Percentiles rank a stretch among this genome's conserved stretches.
Conservation (phyloP, 2,888 invertebrate species). For the Eupithecia centaureata region DNA sequence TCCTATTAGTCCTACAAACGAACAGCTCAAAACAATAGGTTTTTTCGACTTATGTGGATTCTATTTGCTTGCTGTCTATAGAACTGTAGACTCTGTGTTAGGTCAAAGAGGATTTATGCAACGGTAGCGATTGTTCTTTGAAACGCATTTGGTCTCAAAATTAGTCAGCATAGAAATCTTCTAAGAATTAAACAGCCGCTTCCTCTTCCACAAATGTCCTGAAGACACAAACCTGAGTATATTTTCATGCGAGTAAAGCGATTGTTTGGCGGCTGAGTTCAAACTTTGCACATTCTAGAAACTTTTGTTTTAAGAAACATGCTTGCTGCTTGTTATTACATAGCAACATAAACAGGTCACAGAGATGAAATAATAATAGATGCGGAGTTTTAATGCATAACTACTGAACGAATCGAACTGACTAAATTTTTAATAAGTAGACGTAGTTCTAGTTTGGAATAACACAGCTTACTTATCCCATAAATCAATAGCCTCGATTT, state of each 20-base stretch:
- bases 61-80: neutral
- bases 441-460: no score
- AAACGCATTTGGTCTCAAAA: neutral
- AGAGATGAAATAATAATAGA: neutral
- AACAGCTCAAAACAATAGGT: conserved; percentile 49
- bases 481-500: no score
- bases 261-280: conserved; percentile 21
- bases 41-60: neutral
- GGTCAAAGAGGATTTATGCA: neutral
- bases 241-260: conserved; percentile 20
- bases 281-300: conserved; percentile 22
- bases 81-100: neutral
- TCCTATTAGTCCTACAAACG: conserved; percentile 41
- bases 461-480: no score
- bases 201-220: neutral
- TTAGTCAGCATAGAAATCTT: neutral
- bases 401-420: no score
- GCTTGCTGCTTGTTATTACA: neutral
- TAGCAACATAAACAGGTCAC: neutral
- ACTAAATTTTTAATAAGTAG: no score
- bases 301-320: neutral
- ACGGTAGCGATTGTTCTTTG: no score
- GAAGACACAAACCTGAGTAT: neutral
- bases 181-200: neutral
- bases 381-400: no score